Conservation (phyloP, 2,888 invertebrate genomes). For the Drosophila neutralis region DNA sequence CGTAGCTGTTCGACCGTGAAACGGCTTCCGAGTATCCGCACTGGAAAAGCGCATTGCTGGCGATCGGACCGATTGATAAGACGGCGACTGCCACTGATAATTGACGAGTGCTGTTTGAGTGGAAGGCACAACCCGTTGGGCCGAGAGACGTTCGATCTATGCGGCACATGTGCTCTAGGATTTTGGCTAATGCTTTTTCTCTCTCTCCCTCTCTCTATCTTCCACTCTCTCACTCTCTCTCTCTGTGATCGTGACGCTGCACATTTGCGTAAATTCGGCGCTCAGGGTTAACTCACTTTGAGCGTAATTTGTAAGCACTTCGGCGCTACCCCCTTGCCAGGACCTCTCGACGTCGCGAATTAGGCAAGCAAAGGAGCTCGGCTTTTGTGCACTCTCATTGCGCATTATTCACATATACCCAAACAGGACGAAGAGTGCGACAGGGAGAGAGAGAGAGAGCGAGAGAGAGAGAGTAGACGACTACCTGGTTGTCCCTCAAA, state of each 20-base stretch:
- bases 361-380: slow-evolving; percentile 47
- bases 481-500: slow-evolving; percentile 59
- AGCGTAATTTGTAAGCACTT: slow-evolving; percentile 73
- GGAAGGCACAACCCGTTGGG: slow-evolving; percentile 43
- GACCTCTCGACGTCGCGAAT: slow-evolving; percentile 40
- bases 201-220: neutral
- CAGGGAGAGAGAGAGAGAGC: slow-evolving; percentile 1
- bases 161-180: slow-evolving; percentile 13
- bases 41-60: slow-evolving; percentile 58
- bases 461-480: slow-evolving; percentile 1
- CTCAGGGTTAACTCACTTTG: slow-evolving; percentile 67
- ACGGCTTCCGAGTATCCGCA: slow-evolving; percentile 18
- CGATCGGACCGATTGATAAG: slow-evolving; percentile 50
- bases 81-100: slow-evolving; percentile 52
- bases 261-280: slow-evolving; percentile 56
- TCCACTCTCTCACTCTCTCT: neutral
- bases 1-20: slow-evolving; percentile 43
- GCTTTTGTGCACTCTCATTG: slow-evolving; percentile 64
- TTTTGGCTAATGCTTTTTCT: slow-evolving; percentile 6
- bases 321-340: slow-evolving; percentile 25
- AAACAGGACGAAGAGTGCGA: slow-evolving; percentile 17
- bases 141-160: slow-evolving; percentile 56
- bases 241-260: slow-evolving; percentile 50
- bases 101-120: slow-evolving; percentile 30
- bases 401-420: slow-evolving; percentile 50